Base-by-base conservation (phyloP, 2,888 invertebrate species). In the Lysandra bellargus region DNA sequence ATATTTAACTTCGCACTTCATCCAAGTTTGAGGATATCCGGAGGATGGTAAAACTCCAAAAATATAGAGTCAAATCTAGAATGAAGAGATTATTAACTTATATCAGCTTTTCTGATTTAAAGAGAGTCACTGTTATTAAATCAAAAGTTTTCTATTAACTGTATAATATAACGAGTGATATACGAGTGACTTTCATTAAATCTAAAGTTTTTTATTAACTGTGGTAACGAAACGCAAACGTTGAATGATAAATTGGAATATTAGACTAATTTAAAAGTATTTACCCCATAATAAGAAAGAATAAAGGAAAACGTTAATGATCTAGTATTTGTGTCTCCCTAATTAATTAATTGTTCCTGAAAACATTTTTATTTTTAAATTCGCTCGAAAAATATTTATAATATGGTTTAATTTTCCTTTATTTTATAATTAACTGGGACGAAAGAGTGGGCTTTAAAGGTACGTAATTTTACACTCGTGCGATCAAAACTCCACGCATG, bases 401-500 rank as follows among this genome's bases (percentile, higher is more conserved):
- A 33, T 53, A 30, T 53, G 17, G 30, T 76, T 49, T 76, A 76
- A 76, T 57, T 76, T 57, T 33, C 14, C 53, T 4, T 57, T 53
- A 33, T 76, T 53, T 53, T 33, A 76, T 75, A 49, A 49, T 53
- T 76, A 76, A 49, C 53, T 53, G 76, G 76, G 23, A 53, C 6
- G 57, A 57, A 49, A 30, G 33, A 57, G 53, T 75, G 73, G 78
- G 72, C 69, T 80, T 80, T 80, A 79, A 79, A 80, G 81, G 83
- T 81, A 79, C 78, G 81, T 82, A 84, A 84, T 83, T 83, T 83
- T 81, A 82, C 84, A 81, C 82, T 75, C 81, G 81, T 81, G 81
- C 82, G 83, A 82, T 84, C 83, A 83, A 83, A 83, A 81, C 80
- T 82, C 81, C 78, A 80, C 81, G 77, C 57, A 79, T 80, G 80